phyloP scores from a whole-genome alignment of 1,140 invertebrate species.

The Caerostris extrusa region DNA sequence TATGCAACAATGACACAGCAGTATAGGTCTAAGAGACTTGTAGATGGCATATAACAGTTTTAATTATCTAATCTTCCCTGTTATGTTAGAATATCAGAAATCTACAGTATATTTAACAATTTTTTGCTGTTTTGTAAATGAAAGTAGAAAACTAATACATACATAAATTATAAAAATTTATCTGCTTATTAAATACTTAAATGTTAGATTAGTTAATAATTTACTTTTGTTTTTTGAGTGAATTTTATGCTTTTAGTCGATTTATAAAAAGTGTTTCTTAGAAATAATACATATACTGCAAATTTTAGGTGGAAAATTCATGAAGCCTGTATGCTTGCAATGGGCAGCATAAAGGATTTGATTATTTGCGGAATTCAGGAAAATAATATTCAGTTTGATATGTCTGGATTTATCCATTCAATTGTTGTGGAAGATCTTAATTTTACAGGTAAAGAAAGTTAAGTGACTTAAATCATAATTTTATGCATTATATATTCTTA shows the following conservation, averaged over 20 bases:
- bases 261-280: background rate
- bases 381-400: slow-evolving; percentile 86
- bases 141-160: no score
- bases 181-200: background rate
- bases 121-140: no score
- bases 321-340: slow-evolving; percentile 88
- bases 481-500: no score
- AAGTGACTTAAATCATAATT: no score
- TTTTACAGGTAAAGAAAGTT: slow-evolving; percentile 80
- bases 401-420: slow-evolving; percentile 85
- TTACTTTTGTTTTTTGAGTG: background rate
- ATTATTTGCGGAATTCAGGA: slow-evolving; percentile 84
- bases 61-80: no score
- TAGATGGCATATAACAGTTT: no score
- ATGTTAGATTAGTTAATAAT: background rate
- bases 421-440: slow-evolving; percentile 83
- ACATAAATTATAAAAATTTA: no score
- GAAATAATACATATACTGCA: background rate
- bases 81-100: no score
- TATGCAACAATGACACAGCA: no score
- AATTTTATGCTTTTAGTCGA: slow-evolving; percentile 7
- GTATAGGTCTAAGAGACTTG: no score
- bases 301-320: slow-evolving; percentile 87
- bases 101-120: no score
- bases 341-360: slow-evolving; percentile 84